A percentile compares a stretch with the other conserved stretches of the same genome.
phyloP scores from a whole-genome alignment of 1,140 invertebrate genomes.

The Tyrophagus putrescentiae region DNA sequence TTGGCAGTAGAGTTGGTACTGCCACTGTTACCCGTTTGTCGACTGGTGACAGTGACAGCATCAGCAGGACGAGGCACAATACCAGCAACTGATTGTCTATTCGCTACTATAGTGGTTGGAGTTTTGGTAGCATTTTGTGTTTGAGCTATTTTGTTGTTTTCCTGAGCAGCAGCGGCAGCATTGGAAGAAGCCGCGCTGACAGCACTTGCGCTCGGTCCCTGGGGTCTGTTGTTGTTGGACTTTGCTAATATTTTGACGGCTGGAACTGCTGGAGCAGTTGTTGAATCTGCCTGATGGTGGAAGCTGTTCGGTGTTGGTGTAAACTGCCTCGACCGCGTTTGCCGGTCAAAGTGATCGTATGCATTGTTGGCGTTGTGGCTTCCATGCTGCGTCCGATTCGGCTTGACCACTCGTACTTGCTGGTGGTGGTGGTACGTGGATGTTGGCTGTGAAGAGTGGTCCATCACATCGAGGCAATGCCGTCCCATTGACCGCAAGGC shows the following conservation, averaged over 20 bases:
- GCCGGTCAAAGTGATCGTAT: neutral
- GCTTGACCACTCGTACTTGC: neutral
- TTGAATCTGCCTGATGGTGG: neutral
- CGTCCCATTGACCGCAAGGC: neutral
- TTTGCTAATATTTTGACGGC: slow-evolving; percentile 5
- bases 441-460: no score
- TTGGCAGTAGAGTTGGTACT: no score
- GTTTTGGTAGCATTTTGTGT: neutral
- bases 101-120: neutral
- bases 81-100: slow-evolving; percentile 8
- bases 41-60: no score
- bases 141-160: neutral
- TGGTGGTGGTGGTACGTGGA: neutral
- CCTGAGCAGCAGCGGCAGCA: neutral
- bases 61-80: no score
- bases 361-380: neutral
- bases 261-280: neutral
- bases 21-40: no score
- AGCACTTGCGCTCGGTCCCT: no score
- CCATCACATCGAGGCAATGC: neutral
- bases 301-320: neutral
- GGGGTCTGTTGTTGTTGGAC: neutral
- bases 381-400: neutral
- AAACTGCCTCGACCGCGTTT: neutral
- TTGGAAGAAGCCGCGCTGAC: no score